Percentiles rank a stretch among this genome's conserved stretches.
These are phyloP conservation scores for Philopotamus ludificatus DNA, from an alignment of 1,140 invertebrate genomes.

Conservation along the genomic window DNA sequence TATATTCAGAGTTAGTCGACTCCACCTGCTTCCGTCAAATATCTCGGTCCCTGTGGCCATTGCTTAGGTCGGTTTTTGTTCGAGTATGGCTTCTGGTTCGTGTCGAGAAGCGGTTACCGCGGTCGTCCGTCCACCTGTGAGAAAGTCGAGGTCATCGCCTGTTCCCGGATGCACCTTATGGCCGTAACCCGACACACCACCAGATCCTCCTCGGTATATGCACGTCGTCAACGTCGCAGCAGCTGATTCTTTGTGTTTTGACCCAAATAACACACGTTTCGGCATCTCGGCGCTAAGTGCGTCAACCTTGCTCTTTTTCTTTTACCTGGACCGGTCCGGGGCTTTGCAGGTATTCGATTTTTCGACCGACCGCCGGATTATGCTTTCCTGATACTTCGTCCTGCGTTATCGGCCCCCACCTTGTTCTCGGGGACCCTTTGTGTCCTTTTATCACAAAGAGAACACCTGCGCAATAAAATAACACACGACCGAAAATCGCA, in stretches of 20 bases:
- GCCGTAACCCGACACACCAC: background rate
- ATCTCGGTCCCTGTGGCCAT: too few species aligned
- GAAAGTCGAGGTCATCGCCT: slow-evolving; percentile 22
- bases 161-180: slow-evolving; percentile 25
- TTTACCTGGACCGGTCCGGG: slow-evolving; percentile 2
- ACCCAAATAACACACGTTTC: background rate
- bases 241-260: background rate
- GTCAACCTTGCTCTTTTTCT: background rate
- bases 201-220: background rate
- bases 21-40: too few species aligned
- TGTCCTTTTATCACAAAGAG: background rate
- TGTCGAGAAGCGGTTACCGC: too few species aligned
- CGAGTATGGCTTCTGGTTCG: too few species aligned
- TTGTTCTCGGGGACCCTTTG: slow-evolving; percentile 11
- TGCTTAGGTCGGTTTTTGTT: too few species aligned
- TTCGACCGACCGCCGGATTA: slow-evolving; percentile 8
- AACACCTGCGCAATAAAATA: background rate
- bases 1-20: too few species aligned
- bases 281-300: background rate
- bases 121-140: slow-evolving; percentile 6
- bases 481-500: background rate
- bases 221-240: background rate
- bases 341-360: background rate
- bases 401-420: slow-evolving; percentile 37
- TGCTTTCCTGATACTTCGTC: slow-evolving; percentile 29